These are phyloP conservation scores for Apis laboriosa DNA, from an alignment of 1,140 invertebrate species.

Conservation along the genomic window DNA sequence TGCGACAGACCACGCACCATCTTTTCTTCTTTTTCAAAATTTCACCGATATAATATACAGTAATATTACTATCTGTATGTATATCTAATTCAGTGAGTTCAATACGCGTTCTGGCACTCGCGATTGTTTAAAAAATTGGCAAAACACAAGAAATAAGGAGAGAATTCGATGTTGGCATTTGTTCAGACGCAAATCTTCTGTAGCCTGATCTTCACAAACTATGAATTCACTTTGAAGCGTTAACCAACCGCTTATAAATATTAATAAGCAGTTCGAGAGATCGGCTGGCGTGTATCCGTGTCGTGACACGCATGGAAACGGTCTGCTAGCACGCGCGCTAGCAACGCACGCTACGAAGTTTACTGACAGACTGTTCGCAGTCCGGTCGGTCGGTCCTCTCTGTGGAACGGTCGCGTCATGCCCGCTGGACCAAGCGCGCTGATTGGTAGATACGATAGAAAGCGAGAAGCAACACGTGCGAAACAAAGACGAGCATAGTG, in stretches of 20 bases:
- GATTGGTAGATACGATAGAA: constrained; percentile 42
- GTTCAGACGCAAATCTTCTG: not conserved
- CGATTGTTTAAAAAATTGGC: not conserved
- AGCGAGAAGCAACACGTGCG: constrained; percentile 2
- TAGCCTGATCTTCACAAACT: not conserved
- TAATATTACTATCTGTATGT: not conserved
- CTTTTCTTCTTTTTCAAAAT: constrained; percentile 53
- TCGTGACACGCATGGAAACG: constrained; percentile 48
- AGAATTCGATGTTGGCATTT: not conserved
- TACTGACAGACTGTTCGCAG: constrained; percentile 55
- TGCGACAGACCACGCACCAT: constrained; percentile 92
- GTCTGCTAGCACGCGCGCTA: constrained; percentile 13
- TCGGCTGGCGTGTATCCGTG: constrained; percentile 33
- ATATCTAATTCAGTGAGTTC: not conserved
- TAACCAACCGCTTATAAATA: constrained; percentile 17
- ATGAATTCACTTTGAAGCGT: constrained; percentile 11
- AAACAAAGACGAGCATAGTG: constrained; percentile 20
- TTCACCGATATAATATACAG: constrained; percentile 4
- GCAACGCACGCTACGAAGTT: constrained; percentile 45
- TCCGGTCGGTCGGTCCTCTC: constrained; percentile 43
- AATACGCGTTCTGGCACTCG: constrained; percentile 19
- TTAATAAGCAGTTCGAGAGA: constrained; percentile 8
- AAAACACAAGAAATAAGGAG: not conserved
- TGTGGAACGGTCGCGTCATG: constrained; percentile 43
- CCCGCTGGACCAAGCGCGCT: constrained; percentile 60